These are phyloP conservation scores for Phaedon cochleariae DNA, from an alignment of 2,888 invertebrate genomes.

Conservation along the genomic window DNA sequence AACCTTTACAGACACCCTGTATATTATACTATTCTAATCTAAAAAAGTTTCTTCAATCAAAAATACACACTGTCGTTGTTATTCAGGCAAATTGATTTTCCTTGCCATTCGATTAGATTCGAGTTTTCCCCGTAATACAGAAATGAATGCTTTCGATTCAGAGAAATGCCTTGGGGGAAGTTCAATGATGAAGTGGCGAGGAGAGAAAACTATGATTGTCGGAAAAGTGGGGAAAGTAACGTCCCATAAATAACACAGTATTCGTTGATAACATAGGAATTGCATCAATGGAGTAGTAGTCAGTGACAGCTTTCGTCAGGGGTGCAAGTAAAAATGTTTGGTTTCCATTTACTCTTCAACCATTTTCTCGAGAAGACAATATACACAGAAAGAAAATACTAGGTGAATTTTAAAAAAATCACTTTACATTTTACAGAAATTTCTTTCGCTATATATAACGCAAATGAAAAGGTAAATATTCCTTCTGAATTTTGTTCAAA, in stretches of 20 bases:
- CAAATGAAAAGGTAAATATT: too few relatives aligned
- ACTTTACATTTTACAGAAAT: too few relatives aligned
- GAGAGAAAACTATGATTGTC: slow-evolving; percentile 60
- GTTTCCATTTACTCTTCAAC: slow-evolving; percentile 2
- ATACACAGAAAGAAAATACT: too few relatives aligned
- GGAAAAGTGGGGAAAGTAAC: slow-evolving; percentile 58
- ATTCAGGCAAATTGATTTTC: slow-evolving; percentile 20
- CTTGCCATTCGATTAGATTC: slow-evolving; percentile 33
- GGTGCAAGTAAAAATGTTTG: slow-evolving; percentile 2
- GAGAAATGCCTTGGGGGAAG: slow-evolving; percentile 53
- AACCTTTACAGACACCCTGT: too few relatives aligned
- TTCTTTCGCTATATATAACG: too few relatives aligned
- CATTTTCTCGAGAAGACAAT: too few relatives aligned
- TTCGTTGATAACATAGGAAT: slow-evolving; percentile 45
- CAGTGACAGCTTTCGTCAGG: slow-evolving; percentile 11
- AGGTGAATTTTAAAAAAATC: too few relatives aligned
- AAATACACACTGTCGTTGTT: not conserved
- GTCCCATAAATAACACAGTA: slow-evolving; percentile 57
- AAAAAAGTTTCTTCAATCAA: slow-evolving; percentile 1
- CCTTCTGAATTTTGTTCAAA: too few relatives aligned
- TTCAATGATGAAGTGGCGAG: slow-evolving; percentile 58
- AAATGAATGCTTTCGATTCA: slow-evolving; percentile 51
- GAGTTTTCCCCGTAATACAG: slow-evolving; percentile 33
- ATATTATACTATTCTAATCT: too few relatives aligned
- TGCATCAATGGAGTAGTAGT: slow-evolving; percentile 40